Conservation (phyloP, 2,113 vertebrate species). For the Camelus dromedarius region DNA sequence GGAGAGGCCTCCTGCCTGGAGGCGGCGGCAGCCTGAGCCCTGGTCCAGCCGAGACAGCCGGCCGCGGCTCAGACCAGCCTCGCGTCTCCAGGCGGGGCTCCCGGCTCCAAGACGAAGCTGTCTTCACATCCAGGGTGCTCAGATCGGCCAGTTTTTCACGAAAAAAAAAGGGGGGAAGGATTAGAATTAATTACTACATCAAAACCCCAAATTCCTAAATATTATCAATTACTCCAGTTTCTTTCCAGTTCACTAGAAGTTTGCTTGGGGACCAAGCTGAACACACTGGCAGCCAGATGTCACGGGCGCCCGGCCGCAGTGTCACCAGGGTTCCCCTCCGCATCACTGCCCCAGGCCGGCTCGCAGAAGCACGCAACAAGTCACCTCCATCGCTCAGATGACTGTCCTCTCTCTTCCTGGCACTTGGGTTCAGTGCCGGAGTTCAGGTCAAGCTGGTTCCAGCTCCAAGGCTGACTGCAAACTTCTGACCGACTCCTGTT, state of each 20-base stretch:
- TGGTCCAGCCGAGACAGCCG: rapidly evolving
- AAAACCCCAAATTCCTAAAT: neutral
- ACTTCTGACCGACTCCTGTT: rapidly evolving
- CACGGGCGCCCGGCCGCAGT: rapidly evolving
- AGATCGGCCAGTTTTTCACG: neutral
- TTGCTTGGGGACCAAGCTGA: neutral
- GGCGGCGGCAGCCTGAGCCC: neutral
- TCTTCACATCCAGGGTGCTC: rapidly evolving
- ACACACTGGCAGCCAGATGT: rapidly evolving
- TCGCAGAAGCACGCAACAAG: rapidly evolving
- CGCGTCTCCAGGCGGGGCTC: neutral
- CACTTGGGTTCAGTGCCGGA: rapidly evolving
- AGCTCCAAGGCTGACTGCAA: neutral
- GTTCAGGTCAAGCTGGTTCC: rapidly evolving
- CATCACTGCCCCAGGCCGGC: rapidly evolving
- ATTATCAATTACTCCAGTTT: neutral
- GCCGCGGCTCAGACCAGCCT: rapidly evolving
- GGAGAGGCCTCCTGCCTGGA: too few relatives aligned
- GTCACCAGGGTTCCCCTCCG: rapidly evolving
- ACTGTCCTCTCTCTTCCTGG: rapidly evolving
- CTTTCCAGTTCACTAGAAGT: neutral
- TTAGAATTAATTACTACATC: neutral
- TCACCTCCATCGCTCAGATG: rapidly evolving
- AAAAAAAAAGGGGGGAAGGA: neutral
- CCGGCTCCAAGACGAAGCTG: rapidly evolving